phyloP scores from a whole-genome alignment of 2,113 vertebrate genomes.

The Numida meleagris region DNA sequence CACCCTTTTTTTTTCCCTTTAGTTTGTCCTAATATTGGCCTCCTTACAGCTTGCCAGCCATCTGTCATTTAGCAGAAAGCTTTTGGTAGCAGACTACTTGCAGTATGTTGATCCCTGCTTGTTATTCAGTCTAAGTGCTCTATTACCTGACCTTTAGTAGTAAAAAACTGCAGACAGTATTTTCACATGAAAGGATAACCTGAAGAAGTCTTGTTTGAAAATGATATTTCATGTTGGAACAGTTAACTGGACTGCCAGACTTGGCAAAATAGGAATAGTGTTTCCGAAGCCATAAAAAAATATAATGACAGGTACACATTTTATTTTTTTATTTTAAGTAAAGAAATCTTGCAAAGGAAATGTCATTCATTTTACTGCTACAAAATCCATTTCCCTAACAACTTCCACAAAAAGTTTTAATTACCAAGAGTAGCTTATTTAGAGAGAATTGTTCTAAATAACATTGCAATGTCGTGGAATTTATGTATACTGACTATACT shows the following conservation, averaged over 20 bases:
- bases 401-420: neutral
- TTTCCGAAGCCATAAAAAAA: neutral
- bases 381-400: neutral
- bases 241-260: neutral
- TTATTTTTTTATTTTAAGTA: neutral
- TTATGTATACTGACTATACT: neutral
- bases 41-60: conserved; percentile 27
- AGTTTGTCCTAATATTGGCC: neutral
- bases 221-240: neutral
- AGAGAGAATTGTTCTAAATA: neutral
- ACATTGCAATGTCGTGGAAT: neutral
- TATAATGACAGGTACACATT: neutral
- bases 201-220: neutral
- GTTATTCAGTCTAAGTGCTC: neutral
- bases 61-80: conserved; percentile 51
- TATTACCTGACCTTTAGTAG: conserved; percentile 5
- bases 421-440: neutral
- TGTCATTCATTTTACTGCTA: neutral
- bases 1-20: neutral
- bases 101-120: neutral
- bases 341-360: neutral
- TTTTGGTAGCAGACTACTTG: conserved; percentile 13
- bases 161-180: neutral
- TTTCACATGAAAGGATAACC: neutral
- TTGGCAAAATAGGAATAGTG: neutral